Evolutionary conservation across 2,113 vertebrate genomes (phyloP), one percentile per base, ranked within the genome.

Genomic region (Datnioides undecimradiatus): DNA sequence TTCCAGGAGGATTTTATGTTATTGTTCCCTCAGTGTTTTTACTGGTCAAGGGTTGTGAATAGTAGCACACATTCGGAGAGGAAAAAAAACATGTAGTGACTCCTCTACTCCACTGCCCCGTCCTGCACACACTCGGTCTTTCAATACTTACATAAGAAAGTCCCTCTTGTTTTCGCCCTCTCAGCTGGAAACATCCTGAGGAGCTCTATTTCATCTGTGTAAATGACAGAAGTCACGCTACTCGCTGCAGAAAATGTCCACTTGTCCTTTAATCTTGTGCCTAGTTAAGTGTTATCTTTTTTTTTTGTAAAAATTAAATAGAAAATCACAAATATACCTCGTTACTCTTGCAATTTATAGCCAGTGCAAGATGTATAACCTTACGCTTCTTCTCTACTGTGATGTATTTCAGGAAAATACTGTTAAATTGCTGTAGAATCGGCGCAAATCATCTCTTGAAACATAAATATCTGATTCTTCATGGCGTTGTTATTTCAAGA

Each of bases 21-120:
- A 73, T 63, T 74, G 36, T 73, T 79, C 8, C 29, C 60, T 59
- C 54, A 25, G 33, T 33, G 29, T 63, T 88, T 83, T 59, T 27
- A 29, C 31, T 23, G 29, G 43, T 29, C 14, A 29, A 10, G 11
- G 34, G 29, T 52, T 60, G 40, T 72, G 64, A 80, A 80, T 49
- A 40, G 73, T 38, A 19, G 33, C 52, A 66, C 40, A 41, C 59
- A 76, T 7, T 43, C n/a, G 40, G 46, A 1, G 12, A 25, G 19
- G 72, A 60, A 34, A 38, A 34, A 38, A 72, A 59, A 29, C 31
- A 41, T 6, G 14, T 40, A 1, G n/a, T 59, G 16, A 54, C 38
- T 31, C 34, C 34, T 52, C 1, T 2, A 6, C n/a, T 38, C 23
- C 12, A 29, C 3, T 7, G 2, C 55, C 62, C 38, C 40, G 48